A percentile compares a stretch with the other conserved stretches of the same genome.
Conservation (phyloP, 2,888 invertebrate genomes). For the Cheilosia vulpina region DNA sequence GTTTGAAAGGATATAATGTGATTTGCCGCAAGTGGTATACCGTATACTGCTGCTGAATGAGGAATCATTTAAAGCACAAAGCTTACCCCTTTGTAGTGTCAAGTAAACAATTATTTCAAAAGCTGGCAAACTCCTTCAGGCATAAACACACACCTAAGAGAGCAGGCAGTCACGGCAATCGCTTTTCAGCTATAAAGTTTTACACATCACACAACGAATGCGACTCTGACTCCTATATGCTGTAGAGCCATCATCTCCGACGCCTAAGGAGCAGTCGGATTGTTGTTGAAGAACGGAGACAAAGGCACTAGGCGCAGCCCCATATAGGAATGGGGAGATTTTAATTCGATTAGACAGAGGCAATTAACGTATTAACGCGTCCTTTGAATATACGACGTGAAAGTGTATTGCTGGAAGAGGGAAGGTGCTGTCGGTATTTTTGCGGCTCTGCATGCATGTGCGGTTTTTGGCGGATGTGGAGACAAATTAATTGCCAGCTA, state of each 20-base stretch:
- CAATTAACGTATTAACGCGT: constrained; percentile 84
- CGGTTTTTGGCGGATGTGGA: constrained; percentile 47
- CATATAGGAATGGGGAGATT: constrained; percentile 76
- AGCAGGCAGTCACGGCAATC: constrained; percentile 30
- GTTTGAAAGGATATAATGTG: constrained; percentile 15
- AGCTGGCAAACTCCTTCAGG: constrained; percentile 74
- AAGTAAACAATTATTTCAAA: constrained; percentile 78
- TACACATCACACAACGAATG: constrained; percentile 11
- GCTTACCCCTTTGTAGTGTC: constrained; percentile 80
- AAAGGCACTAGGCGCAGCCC: background rate
- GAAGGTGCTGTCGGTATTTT: background rate
- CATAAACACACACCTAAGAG: constrained; percentile 78
- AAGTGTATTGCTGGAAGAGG: constrained; percentile 3
- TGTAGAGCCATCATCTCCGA: constrained; percentile 25
- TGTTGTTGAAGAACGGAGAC: constrained; percentile 34
- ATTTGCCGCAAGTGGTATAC: constrained; percentile 26
- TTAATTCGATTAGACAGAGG: constrained; percentile 84
- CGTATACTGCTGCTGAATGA: constrained; percentile 17
- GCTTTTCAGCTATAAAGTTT: constrained; percentile 40
- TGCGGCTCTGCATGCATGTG: constrained; percentile 26
- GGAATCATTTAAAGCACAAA: constrained; percentile 54
- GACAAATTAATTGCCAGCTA: constrained; percentile 43
- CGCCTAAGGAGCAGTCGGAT: constrained; percentile 67
- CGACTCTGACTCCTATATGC: background rate
- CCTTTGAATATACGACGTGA: constrained; percentile 77